phyloP scores from a whole-genome alignment of 2,113 vertebrate species.

The Plestiodon gilberti region DNA sequence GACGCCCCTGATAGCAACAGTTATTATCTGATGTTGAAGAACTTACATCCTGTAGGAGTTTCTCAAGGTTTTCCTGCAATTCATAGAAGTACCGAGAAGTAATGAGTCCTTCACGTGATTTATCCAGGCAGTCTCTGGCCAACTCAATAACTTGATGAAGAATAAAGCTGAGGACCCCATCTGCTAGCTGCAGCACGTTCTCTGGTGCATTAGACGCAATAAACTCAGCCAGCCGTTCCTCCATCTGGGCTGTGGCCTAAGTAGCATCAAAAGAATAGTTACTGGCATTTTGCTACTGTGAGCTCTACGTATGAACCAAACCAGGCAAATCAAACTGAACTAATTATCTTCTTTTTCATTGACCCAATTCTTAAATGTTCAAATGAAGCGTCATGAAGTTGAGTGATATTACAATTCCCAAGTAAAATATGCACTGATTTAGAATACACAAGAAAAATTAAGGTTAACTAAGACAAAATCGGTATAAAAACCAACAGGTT shows the following conservation, averaged over 20 bases:
- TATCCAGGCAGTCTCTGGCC: conserved; percentile 94
- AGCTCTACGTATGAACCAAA: conserved; percentile 14
- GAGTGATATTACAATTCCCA: accelerated
- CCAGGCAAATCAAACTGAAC: background rate
- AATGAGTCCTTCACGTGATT: conserved; percentile 91
- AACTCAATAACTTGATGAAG: conserved; percentile 97
- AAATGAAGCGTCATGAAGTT: background rate
- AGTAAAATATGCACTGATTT: conserved; percentile 17
- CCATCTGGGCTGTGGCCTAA: conserved; percentile 97
- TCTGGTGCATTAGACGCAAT: conserved; percentile 88
- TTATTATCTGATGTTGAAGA: conserved; percentile 14
- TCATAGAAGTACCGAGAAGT: conserved; percentile 98
- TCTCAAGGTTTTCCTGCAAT: conserved; percentile 96
- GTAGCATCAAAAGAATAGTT: conserved; percentile 35
- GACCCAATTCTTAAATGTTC: background rate
- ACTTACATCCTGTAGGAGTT: conserved; percentile 96
- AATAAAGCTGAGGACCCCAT: conserved; percentile 95
- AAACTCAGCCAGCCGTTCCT: conserved; percentile 91
- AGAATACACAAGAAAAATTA: background rate
- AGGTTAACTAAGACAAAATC: background rate
- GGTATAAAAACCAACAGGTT: background rate
- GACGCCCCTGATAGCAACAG: conserved; percentile 36
- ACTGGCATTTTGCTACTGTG: conserved; percentile 7
- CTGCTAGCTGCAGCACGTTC: conserved; percentile 89
- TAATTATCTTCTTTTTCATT: background rate